Evolutionary conservation across 1,140 invertebrate genomes (phyloP), one percentile per base, ranked within the genome.

Genomic region (Ylistrum balloti): DNA sequence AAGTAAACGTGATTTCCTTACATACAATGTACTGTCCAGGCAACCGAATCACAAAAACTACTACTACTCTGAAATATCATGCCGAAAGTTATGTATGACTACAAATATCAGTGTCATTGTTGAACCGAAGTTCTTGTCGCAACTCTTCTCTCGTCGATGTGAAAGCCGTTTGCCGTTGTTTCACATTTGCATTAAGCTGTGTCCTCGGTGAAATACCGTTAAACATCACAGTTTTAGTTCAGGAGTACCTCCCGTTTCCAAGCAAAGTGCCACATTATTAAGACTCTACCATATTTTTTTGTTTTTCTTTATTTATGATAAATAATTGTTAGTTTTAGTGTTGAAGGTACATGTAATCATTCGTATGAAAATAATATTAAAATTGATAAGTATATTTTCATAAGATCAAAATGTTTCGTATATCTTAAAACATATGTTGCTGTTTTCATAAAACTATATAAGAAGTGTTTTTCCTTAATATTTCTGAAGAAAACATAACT

Each of bases 121-220:
- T 74, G 1, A 74, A 5, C n/a, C 56, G 56, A 74, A 74, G 28
- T 28, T 28, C 5, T 74, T 74, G 22, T 74, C 56, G n/a, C 56
- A 74, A 48, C 45, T 74, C 9, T 74, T n/a, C 0, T 17, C n/a
- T 74, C 56, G 56, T 74, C 56, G 56, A 28, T 74, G 56, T 74
- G 56, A 74, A 74, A 74, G 56, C 56, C 56, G 56, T 74, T 74
- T 28, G 56, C 56, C 56, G 56, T 74, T 74, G 13, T 74, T 74
- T 28, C 22, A 74, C 56, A 28, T 28, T 28, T 28, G n/a, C 1
- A 28, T 74, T 45, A 45, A 17, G 17, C 10, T 45, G 41, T 45
- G 41, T 45, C n/a, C n/a, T 28, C 56, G 5, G 17, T 74, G 56
- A 74, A 28, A 74, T 74, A n/a, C n/a, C 56, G n/a, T 74, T 74